Evolutionary conservation across 2,113 vertebrate genomes (phyloP).

Genomic region (Aleadryas rufinucha): DNA sequence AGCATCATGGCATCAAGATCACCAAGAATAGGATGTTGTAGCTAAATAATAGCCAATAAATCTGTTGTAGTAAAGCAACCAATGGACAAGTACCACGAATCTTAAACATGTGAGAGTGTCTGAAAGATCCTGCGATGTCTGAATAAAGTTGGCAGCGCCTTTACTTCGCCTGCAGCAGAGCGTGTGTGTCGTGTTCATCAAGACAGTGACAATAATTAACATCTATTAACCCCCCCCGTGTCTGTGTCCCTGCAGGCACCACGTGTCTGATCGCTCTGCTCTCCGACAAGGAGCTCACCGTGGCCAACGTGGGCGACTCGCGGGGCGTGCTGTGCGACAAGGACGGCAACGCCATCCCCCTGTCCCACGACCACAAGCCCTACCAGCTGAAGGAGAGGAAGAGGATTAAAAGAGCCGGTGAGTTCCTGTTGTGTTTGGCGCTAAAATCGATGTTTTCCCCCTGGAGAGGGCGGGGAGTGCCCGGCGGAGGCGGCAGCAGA

Average conservation of each 20-base stretch:
- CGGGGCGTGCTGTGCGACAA: constrained; percentile 95
- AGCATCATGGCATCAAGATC: no score
- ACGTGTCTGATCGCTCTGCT: constrained; percentile 93
- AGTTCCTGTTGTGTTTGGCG: not conserved
- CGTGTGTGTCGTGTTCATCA: no score
- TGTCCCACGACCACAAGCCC: constrained; percentile 98
- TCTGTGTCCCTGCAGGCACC: constrained; percentile 77
- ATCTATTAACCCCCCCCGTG: no score
- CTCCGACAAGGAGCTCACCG: constrained; percentile 92
- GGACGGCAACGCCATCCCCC: constrained; percentile 90
- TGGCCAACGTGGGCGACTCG: constrained; percentile 96
- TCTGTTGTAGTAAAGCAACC: no score
- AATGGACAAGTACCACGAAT: no score
- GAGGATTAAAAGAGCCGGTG: constrained; percentile 97
- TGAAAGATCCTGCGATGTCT: no score
- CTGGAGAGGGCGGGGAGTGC: not conserved
- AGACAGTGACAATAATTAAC: no score
- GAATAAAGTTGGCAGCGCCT: no score
- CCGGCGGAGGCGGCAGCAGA: not conserved
- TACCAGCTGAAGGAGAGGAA: constrained; percentile 98
- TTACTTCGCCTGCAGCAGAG: no score
- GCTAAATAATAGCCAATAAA: no score
- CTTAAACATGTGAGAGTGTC: no score
- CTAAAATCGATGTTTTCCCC: not conserved
- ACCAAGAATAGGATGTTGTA: no score